Evolutionary conservation across 1,140 invertebrate species (phyloP), one percentile per base, ranked within the genome.

Genomic region (Octopus bimaculoides): DNA sequence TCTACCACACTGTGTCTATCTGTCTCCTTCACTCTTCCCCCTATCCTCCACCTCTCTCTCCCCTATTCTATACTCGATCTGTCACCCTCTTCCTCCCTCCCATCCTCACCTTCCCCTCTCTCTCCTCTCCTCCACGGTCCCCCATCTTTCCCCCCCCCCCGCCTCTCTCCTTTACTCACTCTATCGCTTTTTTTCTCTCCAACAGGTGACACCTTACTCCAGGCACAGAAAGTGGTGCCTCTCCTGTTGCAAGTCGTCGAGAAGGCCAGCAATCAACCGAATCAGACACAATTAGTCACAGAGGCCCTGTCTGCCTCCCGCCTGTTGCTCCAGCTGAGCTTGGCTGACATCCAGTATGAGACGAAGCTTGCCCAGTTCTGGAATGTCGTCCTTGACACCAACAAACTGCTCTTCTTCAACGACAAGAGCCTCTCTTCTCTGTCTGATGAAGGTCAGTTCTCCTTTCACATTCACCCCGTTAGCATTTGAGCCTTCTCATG

Each of bases 281-380:
- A 90, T 26, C 88, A 92, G 88, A 84, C 90, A 52, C 87, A 92
- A 74, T 89, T 94, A 9, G 93, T 96, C 2, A 93, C 93, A 14
- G 96, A 98, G 91, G 95, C 94, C 41, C 90, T 97, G 2, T 92
- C 93, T 82, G 94, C 96, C 52, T 91, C 94, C 78, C 93, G 93
- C 86, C 90, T 96, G 17, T 88, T 97, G 69, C 89, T 96, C 14
- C 93, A 93, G 87, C 85, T 96, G 17, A 88, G 92, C 12, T 82
- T 90, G 55, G 88, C 91, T 53, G 92, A 93, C 83, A 87, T 89
- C 71, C 84, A 88, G 81, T 82, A 86, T 82, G 90, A 89, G 90
- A 89, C 92, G 81, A 91, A 91, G 83, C 86, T 92, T 52, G 90
- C 84, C 73, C 85, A 91, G 17, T 90, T 96, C 79, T 96, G 95